Conservation (phyloP, 2,888 invertebrate genomes). For the Thyatira batis region DNA sequence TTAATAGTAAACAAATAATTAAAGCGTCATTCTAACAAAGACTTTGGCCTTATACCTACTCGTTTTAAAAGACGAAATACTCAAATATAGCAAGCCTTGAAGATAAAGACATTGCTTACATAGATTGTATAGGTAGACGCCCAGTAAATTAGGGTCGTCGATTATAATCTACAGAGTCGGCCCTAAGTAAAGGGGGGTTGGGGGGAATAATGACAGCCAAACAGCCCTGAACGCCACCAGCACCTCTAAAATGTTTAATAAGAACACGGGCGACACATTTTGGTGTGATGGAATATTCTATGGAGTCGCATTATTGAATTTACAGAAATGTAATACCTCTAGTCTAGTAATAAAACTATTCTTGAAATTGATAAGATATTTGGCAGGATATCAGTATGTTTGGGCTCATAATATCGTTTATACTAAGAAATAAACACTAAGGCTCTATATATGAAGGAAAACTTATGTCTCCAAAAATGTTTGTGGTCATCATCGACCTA, state of each 20-base stretch:
- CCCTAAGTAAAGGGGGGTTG: not conserved
- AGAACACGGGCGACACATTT: not conserved
- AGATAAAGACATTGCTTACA: not conserved
- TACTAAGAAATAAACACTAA: too few species aligned
- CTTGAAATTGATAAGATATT: too few species aligned
- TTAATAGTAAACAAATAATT: not conserved
- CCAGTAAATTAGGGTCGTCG: slow-evolving; percentile 4
- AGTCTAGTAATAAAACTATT: too few species aligned
- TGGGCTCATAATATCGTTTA: too few species aligned
- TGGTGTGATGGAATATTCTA: not conserved
- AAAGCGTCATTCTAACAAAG: not conserved
- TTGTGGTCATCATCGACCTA: too few species aligned
- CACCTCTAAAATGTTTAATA: not conserved
- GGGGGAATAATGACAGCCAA: not conserved
- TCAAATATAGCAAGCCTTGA: not conserved
- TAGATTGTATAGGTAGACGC: not conserved
- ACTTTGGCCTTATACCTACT: not conserved
- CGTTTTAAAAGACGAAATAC: not conserved
- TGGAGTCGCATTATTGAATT: not conserved
- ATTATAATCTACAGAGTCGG: slow-evolving; percentile 2
- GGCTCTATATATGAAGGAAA: too few species aligned
- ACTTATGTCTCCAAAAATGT: too few species aligned
- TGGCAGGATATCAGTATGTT: too few species aligned
- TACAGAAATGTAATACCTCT: not conserved
- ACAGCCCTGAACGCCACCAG: slow-evolving; percentile 1